Evolutionary conservation across 2,888 invertebrate species (phyloP).

Genomic region (Megaustenia siamemsis): DNA sequence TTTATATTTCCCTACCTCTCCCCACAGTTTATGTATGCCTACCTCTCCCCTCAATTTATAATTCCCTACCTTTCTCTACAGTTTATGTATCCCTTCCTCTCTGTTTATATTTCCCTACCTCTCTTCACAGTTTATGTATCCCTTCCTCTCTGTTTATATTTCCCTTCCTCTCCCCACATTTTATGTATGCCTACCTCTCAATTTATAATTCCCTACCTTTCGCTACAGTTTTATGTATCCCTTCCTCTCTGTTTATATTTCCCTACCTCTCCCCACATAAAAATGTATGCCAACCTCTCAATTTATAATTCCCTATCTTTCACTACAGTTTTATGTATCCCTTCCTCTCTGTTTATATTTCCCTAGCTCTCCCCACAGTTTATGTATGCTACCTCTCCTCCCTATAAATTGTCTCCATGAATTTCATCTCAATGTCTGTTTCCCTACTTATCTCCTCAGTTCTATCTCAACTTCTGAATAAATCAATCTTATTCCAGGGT

Average conservation of each 20-base stretch:
- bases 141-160: not conserved
- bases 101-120: not conserved
- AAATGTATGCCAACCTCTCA: not conserved
- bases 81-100: too few species aligned
- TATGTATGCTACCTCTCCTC: too few species aligned
- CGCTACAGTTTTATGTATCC: not conserved
- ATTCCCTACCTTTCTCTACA: not conserved
- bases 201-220: not conserved
- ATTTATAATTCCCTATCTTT: not conserved
- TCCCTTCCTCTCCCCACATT: not conserved
- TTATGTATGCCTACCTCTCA: not conserved
- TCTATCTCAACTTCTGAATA: not conserved
- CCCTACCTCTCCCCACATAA: not conserved
- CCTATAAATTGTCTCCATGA: too few species aligned
- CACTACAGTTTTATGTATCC: not conserved
- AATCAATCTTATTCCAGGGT: constrained; percentile 62
- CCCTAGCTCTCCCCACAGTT: too few species aligned
- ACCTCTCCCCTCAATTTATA: too few species aligned
- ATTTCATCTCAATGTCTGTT: not conserved
- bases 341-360: too few species aligned
- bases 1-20: not conserved
- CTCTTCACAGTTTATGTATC: not conserved
- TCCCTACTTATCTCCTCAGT: not conserved
- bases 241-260: too few species aligned
- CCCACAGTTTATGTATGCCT: too few species aligned